phyloP scores from a whole-genome alignment of 2,113 vertebrate species.

The Pleuronectes platessa region DNA sequence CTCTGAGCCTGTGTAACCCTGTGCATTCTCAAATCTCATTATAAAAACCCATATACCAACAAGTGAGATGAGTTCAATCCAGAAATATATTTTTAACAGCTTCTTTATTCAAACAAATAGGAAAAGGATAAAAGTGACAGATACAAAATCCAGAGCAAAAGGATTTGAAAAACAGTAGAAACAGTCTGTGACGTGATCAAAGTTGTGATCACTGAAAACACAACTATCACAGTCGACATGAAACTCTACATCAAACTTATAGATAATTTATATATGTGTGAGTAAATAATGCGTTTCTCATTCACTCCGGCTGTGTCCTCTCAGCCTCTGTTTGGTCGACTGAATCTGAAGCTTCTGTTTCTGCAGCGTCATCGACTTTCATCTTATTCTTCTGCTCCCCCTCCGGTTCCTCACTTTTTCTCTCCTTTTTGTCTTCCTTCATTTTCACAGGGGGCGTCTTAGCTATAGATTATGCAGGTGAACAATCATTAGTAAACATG shows the following conservation, averaged over 20 bases:
- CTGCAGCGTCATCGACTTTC: neutral
- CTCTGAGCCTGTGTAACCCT: neutral
- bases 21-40: neutral
- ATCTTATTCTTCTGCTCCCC: neutral
- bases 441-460: slow-evolving; percentile 29
- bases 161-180: no score
- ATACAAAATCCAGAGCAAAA: no score
- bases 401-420: neutral
- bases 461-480: slow-evolving; percentile 60
- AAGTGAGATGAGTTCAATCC: neutral
- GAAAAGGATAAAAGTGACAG: neutral
- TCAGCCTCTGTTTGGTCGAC: slow-evolving; percentile 9
- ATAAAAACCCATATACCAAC: neutral
- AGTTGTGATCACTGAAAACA: slow-evolving; percentile 7
- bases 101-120: slow-evolving; percentile 5
- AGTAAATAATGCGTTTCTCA: neutral
- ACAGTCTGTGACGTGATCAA: neutral
- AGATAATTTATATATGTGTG: neutral
- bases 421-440: slow-evolving; percentile 1
- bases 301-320: neutral
- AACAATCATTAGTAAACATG: neutral
- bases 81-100: neutral
- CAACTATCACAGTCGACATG: neutral
- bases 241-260: slow-evolving; percentile 27
- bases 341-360: slow-evolving; percentile 22